Conservation (phyloP, 2,888 invertebrate genomes). For the Anoplius nigerrimus region DNA sequence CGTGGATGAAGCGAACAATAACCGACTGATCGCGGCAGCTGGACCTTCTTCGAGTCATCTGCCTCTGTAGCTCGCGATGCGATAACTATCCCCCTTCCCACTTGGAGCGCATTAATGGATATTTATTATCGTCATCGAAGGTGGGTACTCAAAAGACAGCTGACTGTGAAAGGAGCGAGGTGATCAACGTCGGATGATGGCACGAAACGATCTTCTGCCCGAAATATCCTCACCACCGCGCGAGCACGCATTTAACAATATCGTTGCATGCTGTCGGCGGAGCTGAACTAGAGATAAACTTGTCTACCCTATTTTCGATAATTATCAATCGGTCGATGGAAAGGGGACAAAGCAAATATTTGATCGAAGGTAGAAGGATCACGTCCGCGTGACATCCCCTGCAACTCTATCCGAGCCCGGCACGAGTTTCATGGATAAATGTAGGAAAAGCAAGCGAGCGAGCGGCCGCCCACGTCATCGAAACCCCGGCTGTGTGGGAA, state of each 20-base stretch:
- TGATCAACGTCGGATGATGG: conserved; percentile 43
- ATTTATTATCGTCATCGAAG: conserved; percentile 71
- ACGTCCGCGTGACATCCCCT: conserved; percentile 17
- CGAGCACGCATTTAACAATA: neutral
- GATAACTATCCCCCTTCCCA: conserved; percentile 70
- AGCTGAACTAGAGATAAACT: conserved; percentile 5
- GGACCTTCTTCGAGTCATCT: conserved; percentile 72
- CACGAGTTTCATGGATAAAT: conserved; percentile 26
- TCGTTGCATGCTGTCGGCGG: neutral
- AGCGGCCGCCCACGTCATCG: neutral
- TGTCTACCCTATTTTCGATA: too few species aligned
- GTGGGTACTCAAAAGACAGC: conserved; percentile 58
- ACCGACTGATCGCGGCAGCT: conserved; percentile 69
- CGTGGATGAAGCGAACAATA: conserved; percentile 56
- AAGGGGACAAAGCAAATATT: conserved; percentile 40
- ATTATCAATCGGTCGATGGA: conserved; percentile 16
- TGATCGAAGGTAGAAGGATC: conserved; percentile 21
- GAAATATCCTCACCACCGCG: neutral
- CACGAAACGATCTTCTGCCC: conserved; percentile 19
- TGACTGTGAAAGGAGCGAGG: conserved; percentile 41
- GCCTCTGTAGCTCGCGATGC: conserved; percentile 68
- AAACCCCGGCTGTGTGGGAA: conserved; percentile 62
- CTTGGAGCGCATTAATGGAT: conserved; percentile 67
- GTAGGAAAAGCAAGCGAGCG: neutral
- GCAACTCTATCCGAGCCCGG: conserved; percentile 44